Percentiles rank a stretch among this genome's conserved stretches.
Conservation (phyloP, 2,113 vertebrate species). For the Catagonus wagneri region DNA sequence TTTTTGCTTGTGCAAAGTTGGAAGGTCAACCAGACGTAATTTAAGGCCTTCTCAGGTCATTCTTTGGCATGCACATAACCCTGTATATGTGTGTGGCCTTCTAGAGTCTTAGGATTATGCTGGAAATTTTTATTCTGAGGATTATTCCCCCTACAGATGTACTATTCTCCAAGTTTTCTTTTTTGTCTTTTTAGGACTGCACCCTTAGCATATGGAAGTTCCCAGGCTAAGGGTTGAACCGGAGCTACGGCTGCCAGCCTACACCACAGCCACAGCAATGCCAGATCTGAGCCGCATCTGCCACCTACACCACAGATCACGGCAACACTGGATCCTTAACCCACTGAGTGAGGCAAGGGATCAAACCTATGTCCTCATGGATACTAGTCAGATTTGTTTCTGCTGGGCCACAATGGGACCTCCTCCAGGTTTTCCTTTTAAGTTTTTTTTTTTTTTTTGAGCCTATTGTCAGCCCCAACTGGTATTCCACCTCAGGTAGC, state of each 20-base stretch:
- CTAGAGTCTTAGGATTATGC: background rate
- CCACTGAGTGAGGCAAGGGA: too few species aligned
- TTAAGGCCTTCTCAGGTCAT: background rate
- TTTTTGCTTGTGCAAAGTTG: background rate
- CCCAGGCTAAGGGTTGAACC: too few species aligned
- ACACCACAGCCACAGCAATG: too few species aligned
- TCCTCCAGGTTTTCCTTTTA: background rate
- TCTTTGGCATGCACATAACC: background rate
- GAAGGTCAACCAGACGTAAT: background rate
- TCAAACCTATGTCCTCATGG: too few species aligned
- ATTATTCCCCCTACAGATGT: background rate
- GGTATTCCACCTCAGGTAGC: background rate
- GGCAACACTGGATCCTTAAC: too few species aligned
- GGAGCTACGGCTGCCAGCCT: too few species aligned
- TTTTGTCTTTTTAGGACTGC: background rate
- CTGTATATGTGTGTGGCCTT: background rate
- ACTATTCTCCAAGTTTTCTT: background rate
- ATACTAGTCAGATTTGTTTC: too few species aligned
- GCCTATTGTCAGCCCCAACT: background rate
- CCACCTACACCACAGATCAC: too few species aligned
- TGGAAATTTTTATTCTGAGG: background rate
- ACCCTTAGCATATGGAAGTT: too few species aligned
- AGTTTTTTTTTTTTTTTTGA: background rate
- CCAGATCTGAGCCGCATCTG: too few species aligned
- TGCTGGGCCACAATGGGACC: too few species aligned